Evolutionary conservation across 2,888 invertebrate genomes (phyloP).

Genomic region (Orchesellides sinensis): DNA sequence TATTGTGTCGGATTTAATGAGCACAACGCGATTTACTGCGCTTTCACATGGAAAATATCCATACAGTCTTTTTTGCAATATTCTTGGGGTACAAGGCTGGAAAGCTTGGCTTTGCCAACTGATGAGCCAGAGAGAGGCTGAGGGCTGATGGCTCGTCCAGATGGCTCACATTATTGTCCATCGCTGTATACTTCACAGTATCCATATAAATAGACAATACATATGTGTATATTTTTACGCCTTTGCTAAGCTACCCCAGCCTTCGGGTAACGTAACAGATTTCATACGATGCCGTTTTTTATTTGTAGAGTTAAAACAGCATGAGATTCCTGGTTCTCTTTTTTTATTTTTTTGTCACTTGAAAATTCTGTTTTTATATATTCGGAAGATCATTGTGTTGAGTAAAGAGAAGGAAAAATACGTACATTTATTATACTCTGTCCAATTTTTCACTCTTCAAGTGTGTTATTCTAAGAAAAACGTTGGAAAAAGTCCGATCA

Average conservation of each 20-base stretch:
- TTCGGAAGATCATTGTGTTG: no score
- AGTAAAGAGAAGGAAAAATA: no score
- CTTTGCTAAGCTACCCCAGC: background rate
- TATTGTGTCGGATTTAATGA: background rate
- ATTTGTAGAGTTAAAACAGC: background rate
- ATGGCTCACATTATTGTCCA: constrained; percentile 9
- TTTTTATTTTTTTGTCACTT: no score
- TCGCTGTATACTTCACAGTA: no score
- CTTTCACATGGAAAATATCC: background rate
- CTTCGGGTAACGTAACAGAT: background rate
- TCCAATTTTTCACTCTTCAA: no score
- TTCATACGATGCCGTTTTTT: background rate
- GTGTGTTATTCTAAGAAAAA: no score
- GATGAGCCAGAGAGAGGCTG: background rate
- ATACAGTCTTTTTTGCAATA: background rate
- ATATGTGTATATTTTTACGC: background rate
- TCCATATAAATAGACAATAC: no score
- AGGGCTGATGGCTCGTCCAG: constrained; percentile 12
- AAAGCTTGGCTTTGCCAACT: background rate
- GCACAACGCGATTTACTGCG: background rate
- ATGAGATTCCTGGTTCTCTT: background rate
- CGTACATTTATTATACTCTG: no score
- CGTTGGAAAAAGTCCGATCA: no score
- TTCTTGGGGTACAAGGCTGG: no score
- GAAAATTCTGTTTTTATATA: no score